A percentile compares a stretch with the other conserved stretches of the same genome.
These are phyloP conservation scores for Microplitis deprimator DNA, from an alignment of 2,888 invertebrate species.

Conservation along the genomic window DNA sequence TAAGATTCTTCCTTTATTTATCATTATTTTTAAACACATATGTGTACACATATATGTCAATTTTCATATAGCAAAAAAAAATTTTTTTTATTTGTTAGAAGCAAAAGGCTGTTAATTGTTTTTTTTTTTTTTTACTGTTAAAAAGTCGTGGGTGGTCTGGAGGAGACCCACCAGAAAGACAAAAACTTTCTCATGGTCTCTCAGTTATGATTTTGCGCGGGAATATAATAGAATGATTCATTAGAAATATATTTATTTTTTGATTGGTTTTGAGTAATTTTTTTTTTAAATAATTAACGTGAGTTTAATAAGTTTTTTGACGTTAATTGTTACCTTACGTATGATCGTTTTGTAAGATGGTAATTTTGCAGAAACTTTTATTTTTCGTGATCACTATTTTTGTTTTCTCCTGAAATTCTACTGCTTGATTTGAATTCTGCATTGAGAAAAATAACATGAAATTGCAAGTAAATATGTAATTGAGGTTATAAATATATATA, in stretches of 20 bases:
- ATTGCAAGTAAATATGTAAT: too few relatives aligned
- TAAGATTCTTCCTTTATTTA: constrained; percentile 61
- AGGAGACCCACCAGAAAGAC: background rate
- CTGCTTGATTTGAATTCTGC: too few relatives aligned
- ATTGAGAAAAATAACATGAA: too few relatives aligned
- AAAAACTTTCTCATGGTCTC: background rate
- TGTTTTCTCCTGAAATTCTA: too few relatives aligned
- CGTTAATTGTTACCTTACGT: too few relatives aligned
- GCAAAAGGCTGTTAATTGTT: background rate
- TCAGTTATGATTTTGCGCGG: background rate
- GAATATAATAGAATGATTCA: background rate
- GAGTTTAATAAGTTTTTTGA: too few relatives aligned
- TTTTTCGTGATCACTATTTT: too few relatives aligned
- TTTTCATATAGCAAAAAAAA: background rate
- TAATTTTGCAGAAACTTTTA: too few relatives aligned
- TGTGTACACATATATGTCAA: background rate
- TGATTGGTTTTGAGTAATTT: background rate
- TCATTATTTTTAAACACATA: constrained; percentile 8
- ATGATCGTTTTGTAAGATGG: too few relatives aligned
- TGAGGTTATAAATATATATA: too few relatives aligned
- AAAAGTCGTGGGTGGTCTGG: background rate
- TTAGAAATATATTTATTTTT: background rate
- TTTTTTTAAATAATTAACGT: constrained; percentile 39
- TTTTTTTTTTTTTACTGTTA: background rate
- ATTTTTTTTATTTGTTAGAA: background rate